Conservation (phyloP, 2,113 vertebrate species). For the Oreotrochilus melanogaster region DNA sequence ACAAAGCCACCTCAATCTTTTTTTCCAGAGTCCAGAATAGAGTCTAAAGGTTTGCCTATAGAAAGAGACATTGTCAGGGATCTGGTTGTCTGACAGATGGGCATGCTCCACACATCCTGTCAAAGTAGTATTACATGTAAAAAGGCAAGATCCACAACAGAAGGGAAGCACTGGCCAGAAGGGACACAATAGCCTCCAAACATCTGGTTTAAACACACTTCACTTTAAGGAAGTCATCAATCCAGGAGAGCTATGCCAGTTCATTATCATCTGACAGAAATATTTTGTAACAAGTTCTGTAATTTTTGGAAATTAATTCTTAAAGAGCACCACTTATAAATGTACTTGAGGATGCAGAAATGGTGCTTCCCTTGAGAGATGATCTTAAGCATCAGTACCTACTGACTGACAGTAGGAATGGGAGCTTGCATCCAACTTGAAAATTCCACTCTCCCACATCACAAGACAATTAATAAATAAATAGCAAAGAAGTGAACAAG, state of each 20-base stretch:
- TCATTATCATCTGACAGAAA: not conserved
- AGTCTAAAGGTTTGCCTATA: not conserved
- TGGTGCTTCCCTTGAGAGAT: not conserved
- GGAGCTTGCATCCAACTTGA: not conserved
- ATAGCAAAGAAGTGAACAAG: not conserved
- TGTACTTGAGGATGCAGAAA: not conserved
- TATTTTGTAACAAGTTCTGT: not conserved
- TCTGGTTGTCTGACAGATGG: not conserved
- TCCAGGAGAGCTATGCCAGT: not conserved
- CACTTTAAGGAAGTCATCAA: not conserved
- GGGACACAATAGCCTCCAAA: not conserved
- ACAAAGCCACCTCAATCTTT: not conserved
- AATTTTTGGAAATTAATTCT: not conserved
- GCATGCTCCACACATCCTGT: not conserved
- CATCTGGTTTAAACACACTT: not conserved
- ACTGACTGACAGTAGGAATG: not conserved
- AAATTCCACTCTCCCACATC: not conserved
- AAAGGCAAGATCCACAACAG: not conserved
- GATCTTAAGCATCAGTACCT: not conserved
- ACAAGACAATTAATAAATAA: not conserved
- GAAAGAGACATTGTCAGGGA: not conserved
- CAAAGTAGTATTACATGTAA: not conserved
- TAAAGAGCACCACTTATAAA: not conserved
- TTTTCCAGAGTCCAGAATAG: not conserved
- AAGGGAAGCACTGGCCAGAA: not conserved